These are phyloP conservation scores for Rutilus rutilus DNA, from an alignment of 2,113 vertebrate genomes.

Conservation along the genomic window DNA sequence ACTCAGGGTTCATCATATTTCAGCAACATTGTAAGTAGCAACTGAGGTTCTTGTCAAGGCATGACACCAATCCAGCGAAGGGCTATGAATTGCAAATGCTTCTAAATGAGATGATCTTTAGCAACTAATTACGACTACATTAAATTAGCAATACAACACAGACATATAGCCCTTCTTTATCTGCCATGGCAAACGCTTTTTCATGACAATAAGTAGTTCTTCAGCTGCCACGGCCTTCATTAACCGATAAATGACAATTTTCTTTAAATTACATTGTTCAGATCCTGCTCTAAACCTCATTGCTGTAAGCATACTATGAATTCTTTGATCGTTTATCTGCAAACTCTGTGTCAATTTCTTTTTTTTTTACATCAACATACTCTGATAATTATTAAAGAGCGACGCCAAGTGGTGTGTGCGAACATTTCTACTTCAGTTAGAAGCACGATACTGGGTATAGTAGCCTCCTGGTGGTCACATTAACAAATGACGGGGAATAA, in stretches of 20 bases:
- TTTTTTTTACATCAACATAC: neutral
- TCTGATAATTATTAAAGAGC: neutral
- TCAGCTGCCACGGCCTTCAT: neutral
- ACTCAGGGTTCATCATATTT: neutral
- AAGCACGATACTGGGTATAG: too few relatives aligned
- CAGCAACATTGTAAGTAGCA: neutral
- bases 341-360: neutral
- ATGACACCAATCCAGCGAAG: neutral
- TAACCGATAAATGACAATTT: too few relatives aligned
- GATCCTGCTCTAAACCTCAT: neutral
- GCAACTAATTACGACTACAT: slow-evolving; percentile 24
- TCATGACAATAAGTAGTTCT: neutral
- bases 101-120: slow-evolving; percentile 15
- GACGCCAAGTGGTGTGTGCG: neutral
- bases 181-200: neutral
- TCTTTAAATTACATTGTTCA: too few relatives aligned
- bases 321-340: neutral
- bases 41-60: neutral
- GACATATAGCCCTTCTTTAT: neutral
- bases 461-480: neutral
- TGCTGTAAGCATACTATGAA: neutral
- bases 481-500: neutral
- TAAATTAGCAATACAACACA: slow-evolving; percentile 32
- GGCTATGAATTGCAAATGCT: slow-evolving; percentile 34
- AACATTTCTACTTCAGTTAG: neutral